Base-by-base conservation (phyloP, 2,113 vertebrate genomes). In the Zosterops pallidus region DNA sequence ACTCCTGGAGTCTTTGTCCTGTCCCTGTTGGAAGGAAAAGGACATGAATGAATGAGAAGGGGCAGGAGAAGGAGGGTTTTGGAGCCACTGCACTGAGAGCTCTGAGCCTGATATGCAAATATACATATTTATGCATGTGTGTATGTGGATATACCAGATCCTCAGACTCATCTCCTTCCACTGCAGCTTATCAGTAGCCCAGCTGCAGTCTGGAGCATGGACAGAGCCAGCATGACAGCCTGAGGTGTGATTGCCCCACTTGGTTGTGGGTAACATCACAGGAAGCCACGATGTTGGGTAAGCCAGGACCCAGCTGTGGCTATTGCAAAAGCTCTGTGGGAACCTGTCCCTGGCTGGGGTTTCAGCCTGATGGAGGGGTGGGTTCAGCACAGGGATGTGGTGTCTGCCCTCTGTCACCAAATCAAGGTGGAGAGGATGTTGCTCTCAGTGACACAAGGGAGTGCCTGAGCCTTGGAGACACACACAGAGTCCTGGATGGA, bases 1-100 rank as follows among this genome's bases (percentile, higher is more conserved):
- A 56, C 60, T 89, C 68, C 93, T 31, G 89, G 55, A 8, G 82
- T 49, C 76, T 87, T 96, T 56, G 84, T 67, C 57, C 69, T 97
- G 49, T 97, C 97, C 49, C 98, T 95, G 37, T 50, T 31, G 86
- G 74, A 86, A 82, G 39, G 14, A 79, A 47, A 60, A 89, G 41
- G n/a, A 70, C 29, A 25, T 0, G 6, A 89, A 59, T n/a, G 42
- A 60, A 85, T 22, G 62, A 62, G 77, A 91, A 65, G 31, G 12
- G 20, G 41, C 55, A 70, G 59, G 75, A 89, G 69, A 53, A 26
- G 13, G 63, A 56, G 50, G 15, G 11, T 33, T 60, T 11, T 49
- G 89, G 49, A 76, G 63, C 25, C 11, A 4, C 14, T 14, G 11
- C 28, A 5, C 29, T 22, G 29, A 20, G 63, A 95, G 33, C 46